Percentiles rank a stretch among this genome's conserved stretches.
Evolutionary conservation across 2,888 invertebrate species (phyloP).

Genomic region (Xestia xanthographa): DNA sequence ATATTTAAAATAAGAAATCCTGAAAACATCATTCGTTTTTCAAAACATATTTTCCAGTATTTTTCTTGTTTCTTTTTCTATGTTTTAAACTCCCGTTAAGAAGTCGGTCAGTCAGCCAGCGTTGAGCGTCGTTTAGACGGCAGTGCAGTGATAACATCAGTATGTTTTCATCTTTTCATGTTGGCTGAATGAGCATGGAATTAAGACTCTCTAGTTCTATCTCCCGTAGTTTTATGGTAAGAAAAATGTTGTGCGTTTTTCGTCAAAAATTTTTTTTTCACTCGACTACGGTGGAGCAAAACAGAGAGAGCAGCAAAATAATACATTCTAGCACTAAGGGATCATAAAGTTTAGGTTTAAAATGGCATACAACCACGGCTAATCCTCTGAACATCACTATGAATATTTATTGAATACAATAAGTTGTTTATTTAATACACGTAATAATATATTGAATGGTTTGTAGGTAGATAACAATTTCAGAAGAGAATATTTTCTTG

Average conservation of each 20-base stretch:
- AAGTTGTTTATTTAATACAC: too few species aligned
- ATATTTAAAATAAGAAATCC: not conserved
- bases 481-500: too few species aligned
- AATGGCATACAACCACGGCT: too few species aligned
- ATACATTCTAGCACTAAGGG: too few species aligned
- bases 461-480: too few species aligned
- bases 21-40: not conserved
- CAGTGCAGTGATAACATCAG: conserved; percentile 61
- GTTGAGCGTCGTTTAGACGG: conserved; percentile 51
- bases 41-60: not conserved
- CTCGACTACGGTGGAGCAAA: too few species aligned
- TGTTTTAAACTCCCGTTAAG: conserved; percentile 32
- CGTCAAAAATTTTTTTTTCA: too few species aligned
- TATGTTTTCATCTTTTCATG: conserved; percentile 62
- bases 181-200: conserved; percentile 58
- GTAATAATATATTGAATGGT: too few species aligned
- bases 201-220: conserved; percentile 49
- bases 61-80: conserved; percentile 9
- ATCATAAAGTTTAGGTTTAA: too few species aligned
- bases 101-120: conserved; percentile 67
- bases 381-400: too few species aligned
- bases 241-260: not conserved
- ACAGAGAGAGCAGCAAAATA: too few species aligned
- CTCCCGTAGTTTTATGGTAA: conserved; percentile 1
- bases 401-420: too few species aligned